phyloP scores from a whole-genome alignment of 2,113 vertebrate species.

The Willisornis vidua region DNA sequence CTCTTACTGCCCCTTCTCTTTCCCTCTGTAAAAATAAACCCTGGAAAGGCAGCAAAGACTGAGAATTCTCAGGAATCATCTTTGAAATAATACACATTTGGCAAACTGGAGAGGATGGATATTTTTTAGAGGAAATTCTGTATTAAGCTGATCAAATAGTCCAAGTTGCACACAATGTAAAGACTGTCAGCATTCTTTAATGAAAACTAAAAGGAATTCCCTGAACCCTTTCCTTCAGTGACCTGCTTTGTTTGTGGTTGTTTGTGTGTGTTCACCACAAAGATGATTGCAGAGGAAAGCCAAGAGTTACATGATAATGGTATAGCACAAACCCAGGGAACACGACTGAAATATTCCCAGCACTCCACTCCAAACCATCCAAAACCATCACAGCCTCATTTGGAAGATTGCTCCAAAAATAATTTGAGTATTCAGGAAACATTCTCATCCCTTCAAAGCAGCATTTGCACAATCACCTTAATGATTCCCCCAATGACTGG shows the following conservation, averaged over 20 bases:
- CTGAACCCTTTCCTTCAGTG: background rate
- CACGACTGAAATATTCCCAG: background rate
- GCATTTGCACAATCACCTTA: background rate
- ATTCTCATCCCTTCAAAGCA: background rate
- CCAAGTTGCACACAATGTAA: background rate
- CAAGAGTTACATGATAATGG: background rate
- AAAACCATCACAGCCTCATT: background rate
- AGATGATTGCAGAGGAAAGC: conserved; percentile 4
- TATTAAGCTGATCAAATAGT: background rate
- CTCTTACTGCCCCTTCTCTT: background rate
- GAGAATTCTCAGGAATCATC: background rate
- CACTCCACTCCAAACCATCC: background rate
- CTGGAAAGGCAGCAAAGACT: background rate
- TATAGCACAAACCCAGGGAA: background rate
- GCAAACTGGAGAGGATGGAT: background rate
- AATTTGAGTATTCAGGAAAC: background rate
- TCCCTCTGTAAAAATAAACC: background rate
- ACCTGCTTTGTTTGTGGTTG: background rate
- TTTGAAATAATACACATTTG: background rate
- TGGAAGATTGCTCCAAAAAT: background rate
- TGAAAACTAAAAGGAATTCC: background rate
- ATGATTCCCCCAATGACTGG: background rate
- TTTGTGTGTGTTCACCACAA: background rate
- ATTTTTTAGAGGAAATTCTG: background rate
- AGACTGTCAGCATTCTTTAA: background rate